Conservation (phyloP, 2,113 vertebrate genomes). For the Barnardius zonarius region DNA sequence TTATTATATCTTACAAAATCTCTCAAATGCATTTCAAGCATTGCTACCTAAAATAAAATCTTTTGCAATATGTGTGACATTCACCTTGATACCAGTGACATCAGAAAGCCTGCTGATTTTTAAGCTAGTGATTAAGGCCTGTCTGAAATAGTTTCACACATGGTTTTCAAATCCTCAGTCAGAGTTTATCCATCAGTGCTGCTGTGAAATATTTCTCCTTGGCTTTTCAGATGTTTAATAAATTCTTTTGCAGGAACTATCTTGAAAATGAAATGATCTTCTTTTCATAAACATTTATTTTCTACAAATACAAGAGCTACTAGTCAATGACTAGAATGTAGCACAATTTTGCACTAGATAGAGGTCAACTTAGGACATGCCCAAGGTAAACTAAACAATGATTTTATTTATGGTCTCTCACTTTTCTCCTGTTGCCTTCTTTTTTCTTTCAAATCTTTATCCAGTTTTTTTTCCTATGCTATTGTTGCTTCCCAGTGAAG, state of each 20-base stretch:
- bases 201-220: constrained; percentile 26
- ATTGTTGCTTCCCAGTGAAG: background rate
- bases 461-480: background rate
- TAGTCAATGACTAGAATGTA: background rate
- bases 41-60: constrained; percentile 7
- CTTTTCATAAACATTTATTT: background rate
- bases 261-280: background rate
- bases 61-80: background rate
- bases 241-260: background rate
- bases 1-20: background rate
- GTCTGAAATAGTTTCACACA: constrained; percentile 51
- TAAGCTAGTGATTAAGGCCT: constrained; percentile 47
- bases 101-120: constrained; percentile 19
- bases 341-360: background rate
- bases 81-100: constrained; percentile 21
- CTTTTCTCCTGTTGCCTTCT: background rate
- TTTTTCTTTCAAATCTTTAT: background rate
- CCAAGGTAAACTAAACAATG: background rate
- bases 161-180: constrained; percentile 37
- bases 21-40: background rate
- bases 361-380: background rate
- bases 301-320: background rate
- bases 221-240: constrained; percentile 1
- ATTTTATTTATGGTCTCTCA: background rate
- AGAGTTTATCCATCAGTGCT: constrained; percentile 9